Conservation (phyloP, 2,797 vertebrate species). For the Jordanella pulchra region DNA sequence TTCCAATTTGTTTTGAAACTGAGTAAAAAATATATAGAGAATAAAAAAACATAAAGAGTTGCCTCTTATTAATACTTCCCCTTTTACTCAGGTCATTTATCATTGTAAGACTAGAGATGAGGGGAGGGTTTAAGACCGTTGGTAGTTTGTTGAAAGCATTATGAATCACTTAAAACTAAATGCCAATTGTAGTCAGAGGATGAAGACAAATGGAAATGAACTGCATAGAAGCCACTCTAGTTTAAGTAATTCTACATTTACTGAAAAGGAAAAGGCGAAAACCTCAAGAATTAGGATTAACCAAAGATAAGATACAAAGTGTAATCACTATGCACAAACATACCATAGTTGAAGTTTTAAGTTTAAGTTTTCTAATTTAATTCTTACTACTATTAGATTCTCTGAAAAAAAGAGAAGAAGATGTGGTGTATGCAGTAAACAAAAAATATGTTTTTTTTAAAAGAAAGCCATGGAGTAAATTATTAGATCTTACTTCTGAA, state of each 20-base stretch:
- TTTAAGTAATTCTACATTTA: conserved; percentile 37
- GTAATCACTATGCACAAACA: conserved; percentile 21
- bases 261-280: conserved; percentile 24
- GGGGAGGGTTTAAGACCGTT: conserved; percentile 42
- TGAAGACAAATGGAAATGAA: conserved; percentile 38
- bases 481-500: conserved; percentile 82
- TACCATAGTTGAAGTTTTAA: conserved; percentile 34
- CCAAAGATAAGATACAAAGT: conserved; percentile 18
- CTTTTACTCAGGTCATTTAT: conserved; percentile 41
- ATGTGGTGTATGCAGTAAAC: conserved; percentile 31
- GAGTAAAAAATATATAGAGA: conserved; percentile 10
- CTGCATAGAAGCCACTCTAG: conserved; percentile 15
- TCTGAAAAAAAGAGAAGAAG: conserved; percentile 35
- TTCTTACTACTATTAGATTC: conserved; percentile 46
- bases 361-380: no score
- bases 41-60: conserved; percentile 4
- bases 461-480: conserved; percentile 55
- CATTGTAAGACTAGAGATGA: conserved; percentile 33
- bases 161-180: conserved; percentile 41
- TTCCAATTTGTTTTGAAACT: not conserved
- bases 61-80: conserved; percentile 21
- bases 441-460: conserved; percentile 35
- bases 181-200: conserved; percentile 30
- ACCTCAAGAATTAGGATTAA: conserved; percentile 27
- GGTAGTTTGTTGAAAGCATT: conserved; percentile 55